These are phyloP conservation scores for Centrocercus urophasianus DNA, from an alignment of 2,113 vertebrate species.

Conservation along the genomic window DNA sequence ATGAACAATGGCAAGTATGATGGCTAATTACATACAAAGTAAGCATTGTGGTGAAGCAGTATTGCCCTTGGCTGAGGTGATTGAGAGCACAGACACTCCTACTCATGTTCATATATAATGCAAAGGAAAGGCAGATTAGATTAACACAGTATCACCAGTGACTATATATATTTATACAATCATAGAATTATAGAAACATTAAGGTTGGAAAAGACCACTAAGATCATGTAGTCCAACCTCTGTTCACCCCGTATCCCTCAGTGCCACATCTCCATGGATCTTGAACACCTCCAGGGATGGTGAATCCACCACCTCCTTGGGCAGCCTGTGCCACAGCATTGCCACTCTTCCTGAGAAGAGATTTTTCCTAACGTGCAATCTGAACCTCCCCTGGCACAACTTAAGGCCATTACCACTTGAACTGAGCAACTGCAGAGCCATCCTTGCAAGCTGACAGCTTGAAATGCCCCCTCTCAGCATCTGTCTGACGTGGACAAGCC, in stretches of 20 bases:
- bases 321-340: too few species aligned
- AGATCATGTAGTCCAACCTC: too few species aligned
- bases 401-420: background rate
- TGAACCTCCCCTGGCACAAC: too few species aligned
- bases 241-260: too few species aligned
- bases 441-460: background rate
- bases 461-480: background rate
- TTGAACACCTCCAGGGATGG: too few species aligned
- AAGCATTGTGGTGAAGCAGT: accelerated
- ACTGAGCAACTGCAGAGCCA: background rate
- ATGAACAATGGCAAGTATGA: background rate
- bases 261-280: too few species aligned
- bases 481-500: background rate
- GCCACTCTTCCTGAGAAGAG: too few species aligned
- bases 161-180: background rate
- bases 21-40: background rate
- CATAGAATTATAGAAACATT: too few species aligned
- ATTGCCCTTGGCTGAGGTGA: background rate
- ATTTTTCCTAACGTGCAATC: too few species aligned
- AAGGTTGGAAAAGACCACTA: too few species aligned
- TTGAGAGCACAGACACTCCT: background rate
- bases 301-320: too few species aligned
- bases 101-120: accelerated
- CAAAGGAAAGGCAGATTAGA: background rate
- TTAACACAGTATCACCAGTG: background rate